Conservation (phyloP, 2,797 vertebrate genomes). For the Brachymystax lenok region DNA sequence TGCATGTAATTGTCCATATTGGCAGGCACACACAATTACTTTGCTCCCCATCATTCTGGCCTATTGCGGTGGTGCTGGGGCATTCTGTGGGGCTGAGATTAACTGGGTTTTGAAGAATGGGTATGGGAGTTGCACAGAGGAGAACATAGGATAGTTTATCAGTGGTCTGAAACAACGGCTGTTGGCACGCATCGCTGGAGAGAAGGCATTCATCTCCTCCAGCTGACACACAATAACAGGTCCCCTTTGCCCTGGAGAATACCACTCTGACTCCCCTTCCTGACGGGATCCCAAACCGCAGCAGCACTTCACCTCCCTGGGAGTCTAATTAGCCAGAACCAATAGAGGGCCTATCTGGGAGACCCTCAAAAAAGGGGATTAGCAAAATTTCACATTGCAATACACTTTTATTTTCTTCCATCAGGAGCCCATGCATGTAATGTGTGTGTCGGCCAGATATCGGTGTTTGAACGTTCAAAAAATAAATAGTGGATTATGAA, state of each 20-base stretch:
- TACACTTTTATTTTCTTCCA: background rate
- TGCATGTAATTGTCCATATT: constrained; percentile 7
- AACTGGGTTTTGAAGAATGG: constrained; percentile 28
- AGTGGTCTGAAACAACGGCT: constrained; percentile 51
- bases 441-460: constrained; percentile 11
- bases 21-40: background rate
- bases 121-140: background rate
- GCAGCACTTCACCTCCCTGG: constrained; percentile 45
- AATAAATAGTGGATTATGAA: background rate
- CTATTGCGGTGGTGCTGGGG: background rate
- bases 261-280: constrained; percentile 32
- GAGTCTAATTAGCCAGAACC: constrained; percentile 60
- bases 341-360: constrained; percentile 35
- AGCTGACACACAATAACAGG: constrained; percentile 49
- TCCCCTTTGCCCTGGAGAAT: constrained; percentile 49
- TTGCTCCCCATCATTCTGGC: background rate
- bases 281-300: constrained; percentile 38
- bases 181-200: constrained; percentile 48
- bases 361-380: constrained; percentile 5
- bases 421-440: constrained; percentile 1
- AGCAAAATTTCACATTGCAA: background rate
- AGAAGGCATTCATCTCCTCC: constrained; percentile 57
- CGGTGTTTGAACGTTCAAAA: background rate
- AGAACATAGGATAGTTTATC: constrained; percentile 53
- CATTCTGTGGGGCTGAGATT: constrained; percentile 20